Percentiles rank a stretch among this genome's conserved stretches.
Evolutionary conservation across 2,888 invertebrate species (phyloP).

Genomic region (Artemia sinica): DNA sequence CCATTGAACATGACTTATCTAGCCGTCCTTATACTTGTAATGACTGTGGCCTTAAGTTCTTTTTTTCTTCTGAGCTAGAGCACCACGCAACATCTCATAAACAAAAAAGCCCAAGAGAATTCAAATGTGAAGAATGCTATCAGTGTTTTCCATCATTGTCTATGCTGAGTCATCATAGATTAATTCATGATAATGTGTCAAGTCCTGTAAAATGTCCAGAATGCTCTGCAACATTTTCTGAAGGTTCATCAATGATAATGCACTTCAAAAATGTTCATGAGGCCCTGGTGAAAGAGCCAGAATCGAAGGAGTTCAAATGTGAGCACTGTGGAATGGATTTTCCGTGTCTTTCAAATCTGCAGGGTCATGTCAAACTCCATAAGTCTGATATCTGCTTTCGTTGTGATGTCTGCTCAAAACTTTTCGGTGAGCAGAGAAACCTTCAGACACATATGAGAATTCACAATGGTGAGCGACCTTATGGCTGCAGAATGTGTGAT

Average conservation of each 20-base stretch:
- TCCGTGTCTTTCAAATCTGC: conserved; percentile 35
- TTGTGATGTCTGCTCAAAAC: conserved; percentile 34
- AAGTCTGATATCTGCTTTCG: conserved; percentile 29
- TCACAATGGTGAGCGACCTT: conserved; percentile 34
- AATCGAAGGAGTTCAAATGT: conserved; percentile 32
- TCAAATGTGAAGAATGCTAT: conserved; percentile 30
- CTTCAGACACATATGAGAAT: conserved; percentile 33
- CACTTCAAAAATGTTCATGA: conserved; percentile 30
- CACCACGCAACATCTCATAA: conserved; percentile 45
- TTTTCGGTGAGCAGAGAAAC: conserved; percentile 30
- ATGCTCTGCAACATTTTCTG: conserved; percentile 29
- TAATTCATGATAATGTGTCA: conserved; percentile 5
- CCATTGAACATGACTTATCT: conserved; percentile 59
- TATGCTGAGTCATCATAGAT: conserved; percentile 9
- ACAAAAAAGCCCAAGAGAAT: conserved; percentile 19
- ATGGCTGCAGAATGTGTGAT: conserved; percentile 34
- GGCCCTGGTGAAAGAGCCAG: conserved; percentile 24
- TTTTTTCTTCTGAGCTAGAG: conserved; percentile 75
- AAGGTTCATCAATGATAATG: conserved; percentile 26
- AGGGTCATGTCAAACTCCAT: conserved; percentile 36
- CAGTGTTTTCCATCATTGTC: conserved; percentile 29
- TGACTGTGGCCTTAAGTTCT: conserved; percentile 65
- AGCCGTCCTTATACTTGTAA: conserved; percentile 69
- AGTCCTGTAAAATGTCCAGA: conserved; percentile 27
- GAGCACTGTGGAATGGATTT: conserved; percentile 35